Evolutionary conservation across 2,113 vertebrate species (phyloP), one percentile per base, ranked within the genome.

Genomic region (Procapra przewalskii): DNA sequence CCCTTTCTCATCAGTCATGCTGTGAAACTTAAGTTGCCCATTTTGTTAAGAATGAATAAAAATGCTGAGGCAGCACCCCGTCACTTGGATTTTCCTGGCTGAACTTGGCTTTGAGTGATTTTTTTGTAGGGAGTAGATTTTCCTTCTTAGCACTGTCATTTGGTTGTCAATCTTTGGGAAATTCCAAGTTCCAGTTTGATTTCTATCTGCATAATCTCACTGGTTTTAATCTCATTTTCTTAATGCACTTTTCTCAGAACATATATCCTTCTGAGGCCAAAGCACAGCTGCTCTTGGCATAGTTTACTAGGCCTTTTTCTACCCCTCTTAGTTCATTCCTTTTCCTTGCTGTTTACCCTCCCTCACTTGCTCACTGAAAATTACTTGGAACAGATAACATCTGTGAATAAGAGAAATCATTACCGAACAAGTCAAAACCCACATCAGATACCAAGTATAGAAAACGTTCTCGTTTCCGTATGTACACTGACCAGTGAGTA

Each of bases 221-320:
- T 45, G 43, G 52, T 81, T 91, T 94, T 90, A 75, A 89, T 60
- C 85, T 79, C 57, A 67, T 92, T 96, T 81, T 83, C 94, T 75
- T 2, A n/a, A 52, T 45, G 3, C 8, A 29, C n/a, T 62, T 64
- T 91, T 85, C 57, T n/a, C 77, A 40, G 67, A 81, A 89, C 54
- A 36, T 25, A 45, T 27, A 3, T 13, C 45, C n/a, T 7, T 77
- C 3, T 45, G 84, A 86, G 19, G 79, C 31, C 16, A 43, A 86
- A 80, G 77, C 57, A 71, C 40, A 36, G 45, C 60, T 64, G 31
- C 50, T 64, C n/a, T 59, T 55, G 71, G 36, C 84, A 52, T 45
- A 25, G 13, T 71, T 64, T 48, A 14, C n/a, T n/a, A 57, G 21
- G 11, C 7, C 6, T 43, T 50, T 29, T 75, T 21, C 64, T 52